phyloP scores from a whole-genome alignment of 2,797 vertebrate genomes.

The Taeniopygia guttata region DNA sequence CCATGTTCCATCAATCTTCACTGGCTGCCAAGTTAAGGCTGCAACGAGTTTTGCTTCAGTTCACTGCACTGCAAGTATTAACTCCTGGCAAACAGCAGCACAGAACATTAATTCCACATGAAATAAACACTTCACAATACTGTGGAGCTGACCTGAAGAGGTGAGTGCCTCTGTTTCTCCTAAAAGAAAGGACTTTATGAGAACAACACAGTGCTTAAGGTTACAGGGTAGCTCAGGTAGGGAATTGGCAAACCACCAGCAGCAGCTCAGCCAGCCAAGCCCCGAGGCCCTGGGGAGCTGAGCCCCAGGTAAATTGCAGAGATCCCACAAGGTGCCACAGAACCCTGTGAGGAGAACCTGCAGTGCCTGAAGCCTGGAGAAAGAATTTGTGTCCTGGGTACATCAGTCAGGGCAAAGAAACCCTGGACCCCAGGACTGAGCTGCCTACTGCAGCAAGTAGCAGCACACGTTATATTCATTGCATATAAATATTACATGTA shows the following conservation, averaged over 20 bases:
- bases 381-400: background rate
- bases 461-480: background rate
- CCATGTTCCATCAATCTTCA: background rate
- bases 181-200: background rate
- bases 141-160: background rate
- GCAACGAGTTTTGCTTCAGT: background rate
- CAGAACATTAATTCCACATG: background rate
- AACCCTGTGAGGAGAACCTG: background rate
- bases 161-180: background rate
- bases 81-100: background rate
- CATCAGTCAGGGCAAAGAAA: background rate
- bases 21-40: background rate
- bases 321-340: background rate
- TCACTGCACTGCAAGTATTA: background rate
- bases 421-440: background rate
- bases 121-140: background rate
- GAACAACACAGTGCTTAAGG: background rate
- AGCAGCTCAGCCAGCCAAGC: background rate
- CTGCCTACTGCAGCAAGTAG: background rate
- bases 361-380: background rate
- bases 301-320: background rate
- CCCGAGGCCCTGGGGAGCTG: background rate
- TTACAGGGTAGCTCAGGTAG: constrained; percentile 5
- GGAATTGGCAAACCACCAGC: background rate
- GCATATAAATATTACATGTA: background rate